phyloP scores from a whole-genome alignment of 2,113 vertebrate genomes.

The Zosterops pallidus region DNA sequence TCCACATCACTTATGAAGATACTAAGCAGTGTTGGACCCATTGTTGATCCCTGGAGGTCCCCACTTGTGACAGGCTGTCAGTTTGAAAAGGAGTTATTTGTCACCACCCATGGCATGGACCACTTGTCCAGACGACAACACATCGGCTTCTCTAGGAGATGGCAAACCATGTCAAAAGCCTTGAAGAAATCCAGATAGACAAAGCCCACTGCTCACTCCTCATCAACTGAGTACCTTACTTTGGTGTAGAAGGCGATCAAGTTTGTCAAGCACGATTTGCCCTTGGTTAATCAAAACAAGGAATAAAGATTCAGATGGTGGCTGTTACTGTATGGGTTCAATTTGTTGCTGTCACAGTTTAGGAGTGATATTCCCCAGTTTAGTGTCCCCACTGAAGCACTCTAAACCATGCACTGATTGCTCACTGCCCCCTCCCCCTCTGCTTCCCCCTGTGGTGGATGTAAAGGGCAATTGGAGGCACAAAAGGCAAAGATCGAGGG shows the following conservation, averaged over 20 bases:
- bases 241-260: neutral
- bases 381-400: neutral
- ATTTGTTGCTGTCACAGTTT: neutral
- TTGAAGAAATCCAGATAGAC: neutral
- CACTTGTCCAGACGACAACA: neutral
- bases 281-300: neutral
- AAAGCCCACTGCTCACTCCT: neutral
- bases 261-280: neutral
- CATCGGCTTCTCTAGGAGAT: neutral
- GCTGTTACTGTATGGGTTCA: neutral
- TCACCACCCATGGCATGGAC: accelerated
- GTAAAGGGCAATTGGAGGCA: neutral
- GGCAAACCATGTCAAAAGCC: neutral
- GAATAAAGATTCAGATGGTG: accelerated
- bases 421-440: neutral
- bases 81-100: neutral
- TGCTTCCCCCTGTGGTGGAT: neutral
- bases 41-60: neutral
- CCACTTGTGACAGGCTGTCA: neutral
- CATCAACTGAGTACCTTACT: neutral
- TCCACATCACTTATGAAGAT: neutral
- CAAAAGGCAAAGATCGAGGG: accelerated
- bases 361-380: neutral
- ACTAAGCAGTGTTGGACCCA: neutral
- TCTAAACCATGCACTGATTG: accelerated